Evolutionary conservation across 2,113 vertebrate genomes (phyloP).

Genomic region (Balaeniceps rex): DNA sequence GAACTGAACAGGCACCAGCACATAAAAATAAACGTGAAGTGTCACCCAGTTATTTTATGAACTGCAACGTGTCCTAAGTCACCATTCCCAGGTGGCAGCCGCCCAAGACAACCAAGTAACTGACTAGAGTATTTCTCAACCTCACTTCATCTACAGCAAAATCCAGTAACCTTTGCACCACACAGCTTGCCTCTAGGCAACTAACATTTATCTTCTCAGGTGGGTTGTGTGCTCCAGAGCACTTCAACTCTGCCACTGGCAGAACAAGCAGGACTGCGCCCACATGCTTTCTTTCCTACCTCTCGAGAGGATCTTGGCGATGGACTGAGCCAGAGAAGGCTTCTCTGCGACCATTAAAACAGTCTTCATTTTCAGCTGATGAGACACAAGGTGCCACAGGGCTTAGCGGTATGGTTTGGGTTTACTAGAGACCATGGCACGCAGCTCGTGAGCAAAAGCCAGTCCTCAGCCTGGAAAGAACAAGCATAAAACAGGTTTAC

Average conservation of each 20-base stretch:
- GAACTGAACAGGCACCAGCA: neutral
- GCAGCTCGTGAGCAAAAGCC: rapidly evolving
- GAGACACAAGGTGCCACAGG: neutral
- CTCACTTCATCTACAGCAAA: rapidly evolving
- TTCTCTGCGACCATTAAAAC: conserved; percentile 98
- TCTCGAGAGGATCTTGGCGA: conserved; percentile 95
- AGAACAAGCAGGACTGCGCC: neutral
- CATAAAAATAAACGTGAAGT: neutral
- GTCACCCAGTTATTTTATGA: neutral
- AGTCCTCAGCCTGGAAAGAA: neutral
- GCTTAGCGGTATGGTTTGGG: rapidly evolving
- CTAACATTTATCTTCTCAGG: rapidly evolving
- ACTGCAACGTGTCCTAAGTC: neutral
- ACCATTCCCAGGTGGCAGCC: neutral
- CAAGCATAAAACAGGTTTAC: rapidly evolving
- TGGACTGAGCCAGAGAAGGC: conserved; percentile 93
- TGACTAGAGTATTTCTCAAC: too few species aligned
- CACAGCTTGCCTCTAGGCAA: rapidly evolving
- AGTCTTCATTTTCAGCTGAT: conserved; percentile 78
- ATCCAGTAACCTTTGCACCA: rapidly evolving
- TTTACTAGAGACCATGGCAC: rapidly evolving
- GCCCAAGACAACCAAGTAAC: neutral
- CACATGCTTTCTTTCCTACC: conserved; percentile 61
- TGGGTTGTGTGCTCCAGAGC: rapidly evolving
- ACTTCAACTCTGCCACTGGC: rapidly evolving